These are phyloP conservation scores for Cheilosia pagana DNA, from an alignment of 2,888 invertebrate species.

Conservation along the genomic window DNA sequence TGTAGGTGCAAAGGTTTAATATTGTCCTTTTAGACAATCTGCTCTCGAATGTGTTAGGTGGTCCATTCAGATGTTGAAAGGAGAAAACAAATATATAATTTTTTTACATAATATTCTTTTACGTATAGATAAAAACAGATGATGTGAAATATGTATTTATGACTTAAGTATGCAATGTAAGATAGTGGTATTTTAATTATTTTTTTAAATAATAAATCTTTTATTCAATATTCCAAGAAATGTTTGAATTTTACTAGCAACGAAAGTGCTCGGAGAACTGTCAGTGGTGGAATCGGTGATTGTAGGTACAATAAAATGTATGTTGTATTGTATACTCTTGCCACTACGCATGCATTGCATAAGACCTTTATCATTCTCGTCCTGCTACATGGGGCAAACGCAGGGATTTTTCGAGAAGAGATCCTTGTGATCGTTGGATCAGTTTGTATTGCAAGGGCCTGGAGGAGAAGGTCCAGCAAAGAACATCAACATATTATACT, in stretches of 20 bases:
- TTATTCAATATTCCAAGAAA: conserved; percentile 53
- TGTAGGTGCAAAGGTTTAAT: conserved; percentile 63
- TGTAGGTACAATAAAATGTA: too few species aligned
- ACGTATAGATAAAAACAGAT: conserved; percentile 25
- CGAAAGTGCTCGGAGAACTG: too few species aligned
- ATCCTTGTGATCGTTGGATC: too few species aligned
- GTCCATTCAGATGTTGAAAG: conserved; percentile 53
- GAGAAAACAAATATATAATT: conserved; percentile 39
- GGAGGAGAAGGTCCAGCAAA: too few species aligned
- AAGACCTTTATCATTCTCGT: too few species aligned
- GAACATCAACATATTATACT: too few species aligned
- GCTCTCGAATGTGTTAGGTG: conserved; percentile 45
- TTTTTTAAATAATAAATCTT: conserved; percentile 61
- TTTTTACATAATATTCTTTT: conserved; percentile 58
- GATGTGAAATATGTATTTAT: conserved; percentile 53
- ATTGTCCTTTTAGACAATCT: conserved; percentile 71
- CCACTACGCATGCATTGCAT: too few species aligned
- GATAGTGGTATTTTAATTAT: conserved; percentile 55
- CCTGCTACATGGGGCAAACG: too few species aligned
- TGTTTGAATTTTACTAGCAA: background rate
- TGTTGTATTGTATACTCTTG: too few species aligned
- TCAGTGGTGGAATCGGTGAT: too few species aligned
- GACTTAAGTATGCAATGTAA: conserved; percentile 61
- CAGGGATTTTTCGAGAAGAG: too few species aligned
- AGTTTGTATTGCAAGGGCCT: too few species aligned